Conservation (phyloP, 2,113 vertebrate species). For the Phoenicopterus ruber region DNA sequence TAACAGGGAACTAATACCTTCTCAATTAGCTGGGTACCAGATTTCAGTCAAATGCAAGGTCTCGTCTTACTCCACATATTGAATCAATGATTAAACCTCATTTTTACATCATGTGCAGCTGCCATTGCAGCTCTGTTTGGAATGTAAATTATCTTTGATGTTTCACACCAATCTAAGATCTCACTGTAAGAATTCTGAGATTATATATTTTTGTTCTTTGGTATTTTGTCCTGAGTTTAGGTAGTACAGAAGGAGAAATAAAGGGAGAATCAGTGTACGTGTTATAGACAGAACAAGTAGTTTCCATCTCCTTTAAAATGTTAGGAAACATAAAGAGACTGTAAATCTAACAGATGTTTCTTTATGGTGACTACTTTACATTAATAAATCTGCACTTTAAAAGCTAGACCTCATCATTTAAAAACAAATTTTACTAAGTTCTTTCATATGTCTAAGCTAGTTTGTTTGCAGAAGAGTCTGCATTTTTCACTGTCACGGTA, state of each 20-base stretch:
- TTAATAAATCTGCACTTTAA: neutral
- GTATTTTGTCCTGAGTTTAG: neutral
- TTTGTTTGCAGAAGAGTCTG: neutral
- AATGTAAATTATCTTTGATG: neutral
- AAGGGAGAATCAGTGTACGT: neutral
- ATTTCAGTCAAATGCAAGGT: neutral
- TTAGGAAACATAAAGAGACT: neutral
- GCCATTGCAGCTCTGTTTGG: neutral
- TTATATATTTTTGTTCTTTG: neutral
- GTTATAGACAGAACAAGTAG: neutral
- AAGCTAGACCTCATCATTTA: neutral
- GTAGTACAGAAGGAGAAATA: neutral
- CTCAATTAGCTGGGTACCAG: neutral
- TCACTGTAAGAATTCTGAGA: neutral
- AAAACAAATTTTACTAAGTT: neutral
- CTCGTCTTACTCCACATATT: neutral
- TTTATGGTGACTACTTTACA: neutral
- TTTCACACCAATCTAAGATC: neutral
- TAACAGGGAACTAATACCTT: neutral
- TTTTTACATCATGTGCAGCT: neutral
- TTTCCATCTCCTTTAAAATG: neutral
- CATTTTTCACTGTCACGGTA: neutral
- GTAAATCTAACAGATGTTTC: neutral
- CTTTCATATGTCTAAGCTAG: neutral
- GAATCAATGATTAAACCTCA: neutral